Base-by-base conservation (phyloP, 1,140 invertebrate species). In the Cherax destructor region DNA sequence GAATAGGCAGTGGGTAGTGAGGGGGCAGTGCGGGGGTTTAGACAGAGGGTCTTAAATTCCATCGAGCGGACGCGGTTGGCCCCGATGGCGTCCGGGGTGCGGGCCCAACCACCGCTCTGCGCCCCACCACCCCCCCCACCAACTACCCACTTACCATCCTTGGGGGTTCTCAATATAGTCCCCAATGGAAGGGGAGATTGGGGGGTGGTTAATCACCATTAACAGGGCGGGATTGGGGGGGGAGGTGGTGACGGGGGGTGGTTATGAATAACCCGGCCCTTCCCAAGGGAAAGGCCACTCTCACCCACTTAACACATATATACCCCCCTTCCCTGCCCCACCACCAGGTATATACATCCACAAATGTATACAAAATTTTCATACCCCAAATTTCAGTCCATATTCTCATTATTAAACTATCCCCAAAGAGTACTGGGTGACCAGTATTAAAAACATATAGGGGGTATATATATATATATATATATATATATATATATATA, bases 11-110 rank as follows among this genome's bases (percentile, higher is more conserved):
- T 13, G 52, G 52, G 52, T 56, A 56, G 52, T 9, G 9, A 10
- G 52, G 52, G 52, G 3, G 9, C 9, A 56, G 13, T 80, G 76
- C 86, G 69, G n/a, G 56, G 79, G 65, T 89, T 50, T 69, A 50
- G 80, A 89, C 80, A 50, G 79, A 30, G 65, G 65, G n/a, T n/a
- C n/a, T n/a, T n/a, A n/a, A n/a, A n/a, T n/a, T n/a, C n/a, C n/a
- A n/a, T 65, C 69, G 80, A 74, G 78, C 87, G 78, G 52, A 47
- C 79, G 87, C 87, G 87, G 87, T 89, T 89, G 87, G 87, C 87
- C 83, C 80, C 86, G 69, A 88, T 69, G 76, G n/a, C 56, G 86
- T 88, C 76, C 86, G 86, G 80, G 86, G 77, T 88, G 86, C 86
- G 86, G 86, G 59, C 86, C 80, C 59, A 88, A 80, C 77, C 61